phyloP scores from a whole-genome alignment of 2,113 vertebrate species.

The Heterochromis multidens region DNA sequence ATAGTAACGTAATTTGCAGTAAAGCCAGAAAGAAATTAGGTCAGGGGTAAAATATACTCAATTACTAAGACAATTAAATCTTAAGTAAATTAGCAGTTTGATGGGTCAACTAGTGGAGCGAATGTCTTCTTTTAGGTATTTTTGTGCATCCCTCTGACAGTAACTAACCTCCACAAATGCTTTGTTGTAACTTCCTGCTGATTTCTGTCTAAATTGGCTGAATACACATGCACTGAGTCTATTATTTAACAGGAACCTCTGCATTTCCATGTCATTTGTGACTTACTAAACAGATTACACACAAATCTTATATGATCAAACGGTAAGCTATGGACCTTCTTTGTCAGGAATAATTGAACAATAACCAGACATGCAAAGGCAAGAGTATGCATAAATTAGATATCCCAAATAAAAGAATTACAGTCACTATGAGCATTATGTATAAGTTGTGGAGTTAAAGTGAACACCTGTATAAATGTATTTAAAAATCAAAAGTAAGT shows the following conservation, averaged over 20 bases:
- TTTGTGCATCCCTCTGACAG: background rate
- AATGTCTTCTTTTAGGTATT: background rate
- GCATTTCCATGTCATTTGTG: background rate
- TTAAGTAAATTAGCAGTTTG: background rate
- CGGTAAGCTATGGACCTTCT: background rate
- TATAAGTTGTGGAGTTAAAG: no score
- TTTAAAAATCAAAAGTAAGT: background rate
- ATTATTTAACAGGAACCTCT: background rate
- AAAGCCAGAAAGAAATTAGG: background rate
- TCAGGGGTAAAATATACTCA: background rate
- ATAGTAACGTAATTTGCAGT: background rate
- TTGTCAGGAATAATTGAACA: background rate
- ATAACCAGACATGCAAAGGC: background rate
- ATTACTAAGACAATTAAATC: background rate
- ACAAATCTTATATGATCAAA: background rate
- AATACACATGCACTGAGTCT: background rate
- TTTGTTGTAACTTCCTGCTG: background rate
- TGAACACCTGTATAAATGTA: background rate
- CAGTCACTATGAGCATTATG: no score
- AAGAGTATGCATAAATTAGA: background rate
- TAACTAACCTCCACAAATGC: background rate
- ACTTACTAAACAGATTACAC: background rate
- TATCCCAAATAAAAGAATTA: no score
- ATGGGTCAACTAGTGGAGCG: fast-evolving
- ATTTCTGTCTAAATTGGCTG: fast-evolving